Evolutionary conservation across 2,113 vertebrate species (phyloP), one percentile per base, ranked within the genome.

Genomic region (Aspiorhynchus laticeps): DNA sequence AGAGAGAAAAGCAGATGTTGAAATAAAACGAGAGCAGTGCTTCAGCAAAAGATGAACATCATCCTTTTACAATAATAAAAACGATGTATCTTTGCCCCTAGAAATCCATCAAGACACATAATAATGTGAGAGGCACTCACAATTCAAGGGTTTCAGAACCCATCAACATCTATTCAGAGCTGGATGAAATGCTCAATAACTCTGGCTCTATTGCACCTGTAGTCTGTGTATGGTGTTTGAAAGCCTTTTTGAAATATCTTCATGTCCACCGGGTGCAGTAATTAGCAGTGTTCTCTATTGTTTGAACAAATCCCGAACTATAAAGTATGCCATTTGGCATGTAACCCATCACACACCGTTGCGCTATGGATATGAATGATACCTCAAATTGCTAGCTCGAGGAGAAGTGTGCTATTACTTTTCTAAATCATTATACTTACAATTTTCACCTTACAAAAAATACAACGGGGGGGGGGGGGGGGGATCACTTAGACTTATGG

Each of bases 71-170:
- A 76, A 33, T 51, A 26, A 84, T 84, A 26, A 71, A 73, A 71
- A 69, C 46, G 41, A 56, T 78, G 31, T 69, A 33, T 56, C 21
- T 15, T 51, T 24, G 31, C 15, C 19, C 26, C 21, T 21, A 78
- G 74, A 77, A 83, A 84, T 38, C 82, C 59, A 69, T 87, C 61
- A 83, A 2, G 43, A 15, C 56, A 85, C 17, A 24, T 24, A 33
- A 61, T 76, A 76, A 38, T 36, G 21, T 79, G 61, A 43, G 41
- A 69, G 61, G 76, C 41, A 79, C 7, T 86, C 63, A 56, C 53
- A 67, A 67, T 61, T 48, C 59, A 78, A 46, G 19, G 26, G 31
- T 76, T 75, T 56, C 63, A 51, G 48, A 56, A 33, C 7, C 48
- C 28, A 56, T 74, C 48, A 56, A 59, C 21, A 74, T 38, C 31